A percentile compares a stretch with the other conserved stretches of the same genome.
phyloP scores from a whole-genome alignment of 2,797 vertebrate species.

The Anas bahamensis region DNA sequence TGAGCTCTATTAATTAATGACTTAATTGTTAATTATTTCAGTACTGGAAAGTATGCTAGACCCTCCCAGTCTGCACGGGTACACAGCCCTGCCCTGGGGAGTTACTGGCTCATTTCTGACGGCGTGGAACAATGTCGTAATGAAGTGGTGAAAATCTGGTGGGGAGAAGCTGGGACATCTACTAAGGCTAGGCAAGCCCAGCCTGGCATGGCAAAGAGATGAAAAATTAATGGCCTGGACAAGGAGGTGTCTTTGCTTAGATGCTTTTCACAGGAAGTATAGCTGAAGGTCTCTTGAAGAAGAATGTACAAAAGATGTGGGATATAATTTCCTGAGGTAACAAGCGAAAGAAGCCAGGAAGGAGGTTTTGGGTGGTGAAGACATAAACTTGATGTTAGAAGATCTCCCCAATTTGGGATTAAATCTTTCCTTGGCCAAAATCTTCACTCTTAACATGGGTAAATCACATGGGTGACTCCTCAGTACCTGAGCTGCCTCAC shows the following conservation, averaged over 20 bases:
- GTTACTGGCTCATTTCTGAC: neutral
- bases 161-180: neutral
- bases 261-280: neutral
- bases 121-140: neutral
- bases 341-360: neutral
- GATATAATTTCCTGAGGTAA: neutral
- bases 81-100: constrained; percentile 31
- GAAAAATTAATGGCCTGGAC: neutral
- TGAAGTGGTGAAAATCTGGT: neutral
- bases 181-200: neutral
- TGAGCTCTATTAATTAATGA: constrained; percentile 27
- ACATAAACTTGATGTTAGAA: neutral
- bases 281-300: neutral
- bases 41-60: constrained; percentile 26
- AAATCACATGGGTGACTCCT: neutral
- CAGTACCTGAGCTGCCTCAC: neutral
- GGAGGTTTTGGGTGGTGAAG: neutral
- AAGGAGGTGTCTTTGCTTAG: neutral
- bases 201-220: neutral
- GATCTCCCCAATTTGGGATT: neutral
- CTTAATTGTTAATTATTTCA: constrained; percentile 45
- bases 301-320: neutral
- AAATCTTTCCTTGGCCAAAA: neutral
- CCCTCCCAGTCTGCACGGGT: constrained; percentile 2
- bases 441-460: neutral